A percentile compares a stretch with the other conserved stretches of the same genome.
These are phyloP conservation scores for Zaprionus tsacasi DNA, from an alignment of 1,140 invertebrate genomes.

Conservation along the genomic window DNA sequence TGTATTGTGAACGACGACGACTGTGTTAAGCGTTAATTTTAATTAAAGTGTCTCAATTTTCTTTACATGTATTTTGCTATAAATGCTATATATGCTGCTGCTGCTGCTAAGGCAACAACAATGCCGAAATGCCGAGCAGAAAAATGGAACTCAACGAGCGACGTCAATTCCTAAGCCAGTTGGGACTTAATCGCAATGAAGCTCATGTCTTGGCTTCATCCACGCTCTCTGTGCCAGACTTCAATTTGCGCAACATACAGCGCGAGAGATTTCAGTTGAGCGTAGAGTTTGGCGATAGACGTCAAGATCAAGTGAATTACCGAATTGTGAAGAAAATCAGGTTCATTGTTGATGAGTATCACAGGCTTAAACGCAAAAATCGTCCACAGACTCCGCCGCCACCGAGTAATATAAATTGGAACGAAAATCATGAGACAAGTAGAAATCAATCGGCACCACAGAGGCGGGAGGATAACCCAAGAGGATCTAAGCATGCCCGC, in stretches of 20 bases:
- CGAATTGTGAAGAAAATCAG: conserved; percentile 36
- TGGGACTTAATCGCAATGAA: conserved; percentile 46
- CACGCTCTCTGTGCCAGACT: conserved; percentile 36
- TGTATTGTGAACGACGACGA: background rate
- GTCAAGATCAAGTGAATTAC: conserved; percentile 35
- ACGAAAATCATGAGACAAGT: background rate
- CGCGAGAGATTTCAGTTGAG: conserved; percentile 36
- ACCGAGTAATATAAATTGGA: conserved; percentile 61
- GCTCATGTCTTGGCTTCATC: conserved; percentile 46
- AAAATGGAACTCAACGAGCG: conserved; percentile 38
- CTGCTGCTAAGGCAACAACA: conserved; percentile 14
- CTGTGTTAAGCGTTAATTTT: conserved; percentile 18
- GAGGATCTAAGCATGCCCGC: background rate
- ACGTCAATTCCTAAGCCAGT: conserved; percentile 38
- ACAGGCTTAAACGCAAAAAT: background rate
- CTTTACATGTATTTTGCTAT: conserved; percentile 34
- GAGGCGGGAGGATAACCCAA: background rate
- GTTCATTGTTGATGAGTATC: conserved; percentile 15
- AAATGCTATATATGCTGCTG: background rate
- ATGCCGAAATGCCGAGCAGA: background rate
- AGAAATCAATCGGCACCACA: background rate
- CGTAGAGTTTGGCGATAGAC: conserved; percentile 44
- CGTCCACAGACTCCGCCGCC: conserved; percentile 46
- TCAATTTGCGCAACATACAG: conserved; percentile 50
- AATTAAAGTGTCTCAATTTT: conserved; percentile 44